Percentiles rank a stretch among this genome's conserved stretches.
phyloP scores from a whole-genome alignment of 1,140 invertebrate species.

The Eulimnadia texana region DNA sequence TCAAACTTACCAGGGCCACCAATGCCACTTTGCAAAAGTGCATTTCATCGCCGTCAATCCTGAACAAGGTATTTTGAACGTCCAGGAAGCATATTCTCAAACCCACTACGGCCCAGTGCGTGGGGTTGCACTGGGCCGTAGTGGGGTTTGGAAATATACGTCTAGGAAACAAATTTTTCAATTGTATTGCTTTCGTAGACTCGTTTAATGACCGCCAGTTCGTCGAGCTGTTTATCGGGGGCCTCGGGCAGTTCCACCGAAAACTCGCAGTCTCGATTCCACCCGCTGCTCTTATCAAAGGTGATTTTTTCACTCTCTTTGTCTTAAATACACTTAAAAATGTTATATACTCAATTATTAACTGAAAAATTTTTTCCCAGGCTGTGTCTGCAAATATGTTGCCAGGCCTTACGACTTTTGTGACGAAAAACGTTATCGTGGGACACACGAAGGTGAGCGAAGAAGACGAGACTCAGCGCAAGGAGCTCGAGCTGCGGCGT shows the following conservation, averaged over 20 bases:
- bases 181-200: too few species aligned
- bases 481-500: constrained; percentile 8
- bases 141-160: too few species aligned
- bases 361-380: background rate
- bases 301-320: background rate
- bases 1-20: too few species aligned
- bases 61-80: too few species aligned
- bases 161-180: too few species aligned
- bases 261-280: background rate
- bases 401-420: background rate
- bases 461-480: constrained; percentile 8
- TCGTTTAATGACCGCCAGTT: background rate
- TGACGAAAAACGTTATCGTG: background rate
- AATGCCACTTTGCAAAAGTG: too few species aligned
- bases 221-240: background rate
- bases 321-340: background rate
- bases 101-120: too few species aligned
- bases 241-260: background rate
- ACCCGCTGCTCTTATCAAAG: background rate
- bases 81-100: too few species aligned
- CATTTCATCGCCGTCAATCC: too few species aligned
- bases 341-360: background rate
- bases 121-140: too few species aligned
- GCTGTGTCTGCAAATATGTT: background rate
- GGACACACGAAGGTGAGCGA: background rate